phyloP scores from a whole-genome alignment of 2,113 vertebrate species.

The Grammomys surdaster region DNA sequence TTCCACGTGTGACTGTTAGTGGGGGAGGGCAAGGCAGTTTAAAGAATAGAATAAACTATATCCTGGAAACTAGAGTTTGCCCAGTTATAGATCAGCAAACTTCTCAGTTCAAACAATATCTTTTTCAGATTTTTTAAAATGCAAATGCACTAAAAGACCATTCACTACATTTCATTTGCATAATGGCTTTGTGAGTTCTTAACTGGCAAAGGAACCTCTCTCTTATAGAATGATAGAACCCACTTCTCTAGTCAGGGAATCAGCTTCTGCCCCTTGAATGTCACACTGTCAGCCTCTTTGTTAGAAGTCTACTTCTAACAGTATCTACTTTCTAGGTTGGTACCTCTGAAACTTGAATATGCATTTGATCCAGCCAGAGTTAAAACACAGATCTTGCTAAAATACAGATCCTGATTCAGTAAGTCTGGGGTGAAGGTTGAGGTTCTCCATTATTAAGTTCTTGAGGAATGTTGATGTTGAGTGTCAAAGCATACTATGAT shows the following conservation, averaged over 20 bases:
- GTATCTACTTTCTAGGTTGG: slow-evolving; percentile 33
- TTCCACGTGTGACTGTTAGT: not conserved
- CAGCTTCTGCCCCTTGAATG: not conserved
- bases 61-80: not conserved
- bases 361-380: not conserved
- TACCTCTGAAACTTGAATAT: slow-evolving; percentile 26
- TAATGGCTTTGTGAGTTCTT: not conserved
- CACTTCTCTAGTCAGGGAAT: not conserved
- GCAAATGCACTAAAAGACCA: slow-evolving; percentile 18
- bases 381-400: slow-evolving; percentile 38
- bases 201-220: not conserved
- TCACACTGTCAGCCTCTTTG: not conserved
- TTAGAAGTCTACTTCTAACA: slow-evolving; percentile 16
- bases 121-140: slow-evolving; percentile 36
- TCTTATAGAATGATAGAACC: not conserved
- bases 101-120: not conserved
- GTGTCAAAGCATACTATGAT: not conserved
- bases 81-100: not conserved
- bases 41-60: not conserved
- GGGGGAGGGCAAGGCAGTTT: not conserved
- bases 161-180: slow-evolving; percentile 9
- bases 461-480: not conserved
- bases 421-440: not conserved
- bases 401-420: not conserved
- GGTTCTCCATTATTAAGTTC: slow-evolving; percentile 49